Conservation (phyloP, 2,888 invertebrate species). For the Ochropacha duplaris region DNA sequence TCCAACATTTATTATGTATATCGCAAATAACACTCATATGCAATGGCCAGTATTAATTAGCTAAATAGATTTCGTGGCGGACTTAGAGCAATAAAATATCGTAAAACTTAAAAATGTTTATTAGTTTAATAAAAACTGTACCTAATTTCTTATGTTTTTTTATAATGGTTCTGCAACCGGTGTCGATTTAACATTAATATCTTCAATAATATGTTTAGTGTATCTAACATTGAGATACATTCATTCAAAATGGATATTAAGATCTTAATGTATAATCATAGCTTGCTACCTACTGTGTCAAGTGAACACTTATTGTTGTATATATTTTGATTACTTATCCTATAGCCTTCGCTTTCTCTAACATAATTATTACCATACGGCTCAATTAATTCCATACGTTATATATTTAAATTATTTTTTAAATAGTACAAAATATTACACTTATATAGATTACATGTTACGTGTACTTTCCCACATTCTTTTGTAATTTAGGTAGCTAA, state of each 20-base stretch:
- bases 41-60: not conserved
- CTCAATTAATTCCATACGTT: slow-evolving; percentile 7
- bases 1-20: not conserved
- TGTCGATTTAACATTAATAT: slow-evolving; percentile 16
- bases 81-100: not conserved
- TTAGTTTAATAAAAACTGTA: no score
- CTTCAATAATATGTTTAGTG: slow-evolving; percentile 33
- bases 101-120: no score
- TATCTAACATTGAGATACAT: slow-evolving; percentile 39
- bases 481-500: not conserved
- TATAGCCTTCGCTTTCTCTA: not conserved
- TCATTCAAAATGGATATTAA: slow-evolving; percentile 36
- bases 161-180: slow-evolving; percentile 38
- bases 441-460: not conserved
- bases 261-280: slow-evolving; percentile 18
- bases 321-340: not conserved
- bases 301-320: slow-evolving; percentile 44
- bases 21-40: no score
- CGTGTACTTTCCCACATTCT: not conserved
- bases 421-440: not conserved
- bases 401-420: not conserved
- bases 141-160: not conserved
- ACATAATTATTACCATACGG: not conserved
- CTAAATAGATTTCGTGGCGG: not conserved
- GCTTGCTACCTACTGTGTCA: slow-evolving; percentile 51